Percentiles rank a stretch among this genome's conserved stretches.
Conservation (phyloP, 2,888 invertebrate species). For the Heliconius sara region DNA sequence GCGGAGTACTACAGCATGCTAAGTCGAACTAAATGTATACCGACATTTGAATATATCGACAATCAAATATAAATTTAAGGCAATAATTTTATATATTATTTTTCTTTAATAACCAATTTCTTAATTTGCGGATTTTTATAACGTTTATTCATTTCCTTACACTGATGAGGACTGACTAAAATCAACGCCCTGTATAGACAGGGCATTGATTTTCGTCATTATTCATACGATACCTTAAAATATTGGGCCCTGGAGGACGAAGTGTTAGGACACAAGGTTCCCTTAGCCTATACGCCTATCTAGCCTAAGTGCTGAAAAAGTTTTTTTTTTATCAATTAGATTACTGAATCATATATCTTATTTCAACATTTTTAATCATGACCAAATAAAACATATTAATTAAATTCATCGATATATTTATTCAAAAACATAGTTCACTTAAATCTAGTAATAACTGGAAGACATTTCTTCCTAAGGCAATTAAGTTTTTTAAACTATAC, state of each 20-base stretch:
- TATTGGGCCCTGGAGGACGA: too few relatives aligned
- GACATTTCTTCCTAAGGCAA: slow-evolving; percentile 22
- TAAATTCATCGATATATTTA: slow-evolving; percentile 17
- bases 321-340: too few relatives aligned
- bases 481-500: slow-evolving; percentile 9
- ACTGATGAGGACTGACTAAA: too few relatives aligned
- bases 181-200: too few relatives aligned
- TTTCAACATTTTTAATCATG: neutral
- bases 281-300: too few relatives aligned
- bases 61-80: neutral
- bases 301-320: too few relatives aligned
- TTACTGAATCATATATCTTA: too few relatives aligned
- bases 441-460: slow-evolving; percentile 33
- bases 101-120: neutral
- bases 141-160: too few relatives aligned
- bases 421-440: slow-evolving; percentile 23
- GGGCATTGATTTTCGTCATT: too few relatives aligned
- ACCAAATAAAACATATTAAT: slow-evolving; percentile 10
- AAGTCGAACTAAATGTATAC: slow-evolving; percentile 51
- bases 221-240: too few relatives aligned
- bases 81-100: neutral
- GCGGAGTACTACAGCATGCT: slow-evolving; percentile 76
- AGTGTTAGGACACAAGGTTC: too few relatives aligned
- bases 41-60: slow-evolving; percentile 17
- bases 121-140: neutral